Base-by-base conservation (phyloP, 2,113 vertebrate species). In the Origma solitaria region DNA sequence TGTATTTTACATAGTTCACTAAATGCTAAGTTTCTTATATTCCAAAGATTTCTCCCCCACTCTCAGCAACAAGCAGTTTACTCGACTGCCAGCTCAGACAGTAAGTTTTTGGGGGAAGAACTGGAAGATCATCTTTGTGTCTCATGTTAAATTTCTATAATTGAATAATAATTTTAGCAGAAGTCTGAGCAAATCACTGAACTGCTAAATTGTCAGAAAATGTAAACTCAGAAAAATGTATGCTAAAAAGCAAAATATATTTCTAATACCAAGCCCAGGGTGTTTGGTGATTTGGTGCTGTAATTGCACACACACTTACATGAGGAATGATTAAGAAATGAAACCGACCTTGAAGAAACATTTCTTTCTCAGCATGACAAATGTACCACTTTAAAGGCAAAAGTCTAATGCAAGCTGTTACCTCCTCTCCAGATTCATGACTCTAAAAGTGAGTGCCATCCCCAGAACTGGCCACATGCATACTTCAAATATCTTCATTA, bases 1-100 rank as follows among this genome's bases (percentile, higher is more conserved):
- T 88, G 85, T 92, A 85, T 95, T 97, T 87, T 72, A 83, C 73
- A 86, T 4, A 72, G 72, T 28, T 84, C 60, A 81, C 49, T 71
- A 90, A 94, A 91, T 66, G 49, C 15, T 49, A 76, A 79, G 58
- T 92, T 90, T 86, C 81, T 95, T 86, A 86, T 70, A 91, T 56
- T 92, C 75, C 79, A 45, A 66, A 86, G 58, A n/a, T 83, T 78
- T 93, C 60, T 53, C 23, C 50, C 16, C 2, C 5, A 60, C n/a
- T n/a, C 73, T 70, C 60, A 84, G 68, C 58, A 86, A 60, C 13
- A 49, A 76, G 45, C 44, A 57, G 22, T 24, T 77, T 88, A 45
- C n/a, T 84, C 53, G 42, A 33, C 6, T 44, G 35, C 14, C 61
- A 42, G 44, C 47, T 58, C 62, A 71, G 38, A 31, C 2, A 2